These are phyloP conservation scores for Cyclophora albipunctata DNA, from an alignment of 2,888 invertebrate genomes.

Conservation along the genomic window DNA sequence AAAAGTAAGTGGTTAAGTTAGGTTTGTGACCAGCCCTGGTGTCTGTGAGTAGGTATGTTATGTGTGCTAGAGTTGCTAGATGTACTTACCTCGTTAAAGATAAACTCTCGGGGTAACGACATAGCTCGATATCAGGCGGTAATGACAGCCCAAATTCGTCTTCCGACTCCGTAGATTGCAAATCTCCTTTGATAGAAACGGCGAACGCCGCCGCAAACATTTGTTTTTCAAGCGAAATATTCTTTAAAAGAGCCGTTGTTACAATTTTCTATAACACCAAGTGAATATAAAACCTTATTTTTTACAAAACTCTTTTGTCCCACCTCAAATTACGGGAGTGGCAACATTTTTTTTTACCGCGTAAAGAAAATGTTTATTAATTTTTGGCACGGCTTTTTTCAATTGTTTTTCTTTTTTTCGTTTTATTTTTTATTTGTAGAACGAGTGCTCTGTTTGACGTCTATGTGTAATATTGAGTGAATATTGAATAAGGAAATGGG, in stretches of 20 bases:
- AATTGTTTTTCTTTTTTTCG: slow-evolving; percentile 22
- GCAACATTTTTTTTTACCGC: too few species aligned
- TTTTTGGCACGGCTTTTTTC: slow-evolving; percentile 3
- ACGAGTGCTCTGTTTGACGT: too few species aligned
- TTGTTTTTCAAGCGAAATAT: slow-evolving; percentile 40
- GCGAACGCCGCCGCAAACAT: slow-evolving; percentile 58
- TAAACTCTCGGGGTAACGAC: slow-evolving; percentile 78
- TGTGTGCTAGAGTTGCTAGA: too few species aligned
- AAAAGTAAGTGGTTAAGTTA: too few species aligned
- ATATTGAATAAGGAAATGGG: too few species aligned
- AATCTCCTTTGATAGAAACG: slow-evolving; percentile 36
- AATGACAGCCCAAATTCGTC: slow-evolving; percentile 53
- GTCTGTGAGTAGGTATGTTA: too few species aligned
- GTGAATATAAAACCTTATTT: too few species aligned
- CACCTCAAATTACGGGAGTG: too few species aligned
- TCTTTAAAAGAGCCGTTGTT: slow-evolving; percentile 51
- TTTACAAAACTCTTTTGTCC: too few species aligned
- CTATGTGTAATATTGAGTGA: too few species aligned
- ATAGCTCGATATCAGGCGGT: slow-evolving; percentile 65
- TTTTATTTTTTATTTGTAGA: slow-evolving; percentile 19
- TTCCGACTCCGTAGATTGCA: slow-evolving; percentile 63
- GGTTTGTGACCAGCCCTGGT: too few species aligned
- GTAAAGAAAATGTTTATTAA: too few species aligned
- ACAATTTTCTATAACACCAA: slow-evolving; percentile 7
- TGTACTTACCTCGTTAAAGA: slow-evolving; percentile 71